phyloP scores from a whole-genome alignment of 2,113 vertebrate species.

The Phylloscopus whistleri region DNA sequence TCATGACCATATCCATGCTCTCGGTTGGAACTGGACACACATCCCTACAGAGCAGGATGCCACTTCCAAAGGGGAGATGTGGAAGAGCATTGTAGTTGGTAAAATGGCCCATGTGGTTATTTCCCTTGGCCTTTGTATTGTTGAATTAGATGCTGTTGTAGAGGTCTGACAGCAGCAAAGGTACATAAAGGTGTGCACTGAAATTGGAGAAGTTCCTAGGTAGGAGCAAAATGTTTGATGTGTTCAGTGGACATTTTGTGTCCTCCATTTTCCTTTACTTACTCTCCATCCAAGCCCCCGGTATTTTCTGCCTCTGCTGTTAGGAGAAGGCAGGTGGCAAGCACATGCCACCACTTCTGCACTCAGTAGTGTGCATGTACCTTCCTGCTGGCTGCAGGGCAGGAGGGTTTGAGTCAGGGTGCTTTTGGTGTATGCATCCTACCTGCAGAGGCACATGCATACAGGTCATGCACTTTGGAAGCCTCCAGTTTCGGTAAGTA shows the following conservation, averaged over 20 bases:
- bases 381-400: not conserved
- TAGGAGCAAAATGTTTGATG: not conserved
- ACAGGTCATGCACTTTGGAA: not conserved
- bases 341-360: not conserved
- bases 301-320: not conserved
- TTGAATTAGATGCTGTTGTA: not conserved
- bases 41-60: not conserved
- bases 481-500: constrained; percentile 47
- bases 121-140: not conserved
- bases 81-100: not conserved
- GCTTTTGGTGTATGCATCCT: constrained; percentile 27
- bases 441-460: constrained; percentile 8
- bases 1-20: not conserved
- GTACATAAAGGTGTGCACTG: not conserved
- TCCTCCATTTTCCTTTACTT: not conserved
- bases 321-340: not conserved
- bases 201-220: not conserved
- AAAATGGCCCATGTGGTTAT: not conserved
- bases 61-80: not conserved
- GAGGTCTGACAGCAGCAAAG: not conserved
- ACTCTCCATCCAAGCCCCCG: not conserved
- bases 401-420: not conserved
- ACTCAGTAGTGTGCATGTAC: not conserved
- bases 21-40: fast-evolving
- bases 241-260: not conserved